A percentile compares a stretch with the other conserved stretches of the same genome.
These are phyloP conservation scores for Xylocopa sonorina DNA, from an alignment of 1,140 invertebrate genomes.

Conservation along the genomic window DNA sequence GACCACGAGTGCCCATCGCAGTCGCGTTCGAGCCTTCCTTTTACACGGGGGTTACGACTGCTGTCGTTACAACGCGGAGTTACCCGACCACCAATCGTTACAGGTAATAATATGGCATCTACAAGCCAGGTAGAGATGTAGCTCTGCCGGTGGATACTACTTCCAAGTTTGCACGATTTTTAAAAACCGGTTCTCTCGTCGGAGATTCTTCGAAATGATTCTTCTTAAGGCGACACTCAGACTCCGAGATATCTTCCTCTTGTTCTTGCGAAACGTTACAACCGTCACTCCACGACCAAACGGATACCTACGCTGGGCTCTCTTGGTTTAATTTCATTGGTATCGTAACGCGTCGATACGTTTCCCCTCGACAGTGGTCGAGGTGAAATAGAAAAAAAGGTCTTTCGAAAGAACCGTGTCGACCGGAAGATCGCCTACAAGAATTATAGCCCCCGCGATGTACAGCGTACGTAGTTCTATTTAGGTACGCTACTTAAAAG, in stretches of 20 bases:
- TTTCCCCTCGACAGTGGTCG: background rate
- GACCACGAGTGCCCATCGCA: constrained; percentile 38
- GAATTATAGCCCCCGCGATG: background rate
- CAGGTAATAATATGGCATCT: constrained; percentile 40
- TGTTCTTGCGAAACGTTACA: background rate
- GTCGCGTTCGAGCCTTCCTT: constrained; percentile 27
- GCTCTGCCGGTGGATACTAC: background rate
- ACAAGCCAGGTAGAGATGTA: constrained; percentile 36
- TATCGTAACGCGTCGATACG: background rate
- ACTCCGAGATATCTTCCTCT: background rate
- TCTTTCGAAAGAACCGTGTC: background rate
- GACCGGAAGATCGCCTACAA: background rate
- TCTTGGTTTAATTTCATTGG: background rate
- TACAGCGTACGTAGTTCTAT: background rate
- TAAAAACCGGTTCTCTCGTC: constrained; percentile 31
- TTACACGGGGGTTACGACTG: constrained; percentile 22
- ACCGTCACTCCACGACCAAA: background rate
- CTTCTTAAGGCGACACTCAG: constrained; percentile 25
- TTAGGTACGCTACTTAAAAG: constrained; percentile 7
- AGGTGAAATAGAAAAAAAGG: no score
- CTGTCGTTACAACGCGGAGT: constrained; percentile 31
- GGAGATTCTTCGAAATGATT: constrained; percentile 17
- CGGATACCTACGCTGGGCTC: no score
- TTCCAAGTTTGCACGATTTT: constrained; percentile 45
- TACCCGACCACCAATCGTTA: constrained; percentile 31